Evolutionary conservation across 37 sponge, comb jelly and placozoan genomes (phyloP).

Genomic region (Dysidea cf. avara): DNA sequence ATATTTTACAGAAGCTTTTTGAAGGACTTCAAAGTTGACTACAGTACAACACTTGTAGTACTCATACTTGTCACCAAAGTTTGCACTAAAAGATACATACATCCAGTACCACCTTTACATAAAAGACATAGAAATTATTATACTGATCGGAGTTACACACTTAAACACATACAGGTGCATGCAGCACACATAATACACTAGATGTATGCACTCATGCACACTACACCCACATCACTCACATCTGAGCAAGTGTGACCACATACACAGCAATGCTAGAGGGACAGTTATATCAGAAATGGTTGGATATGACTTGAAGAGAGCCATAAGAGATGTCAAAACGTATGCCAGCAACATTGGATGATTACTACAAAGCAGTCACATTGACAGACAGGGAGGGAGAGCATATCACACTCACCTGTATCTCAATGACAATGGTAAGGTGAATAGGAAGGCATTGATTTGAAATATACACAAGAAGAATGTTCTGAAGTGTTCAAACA

Average conservation of each 20-base stretch:
- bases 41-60: no score
- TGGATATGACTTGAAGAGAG: constrained; percentile 97
- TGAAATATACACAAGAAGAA: constrained; percentile 98
- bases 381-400: neutral
- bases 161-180: no score
- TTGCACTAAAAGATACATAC: no score
- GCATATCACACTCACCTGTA: constrained; percentile 53
- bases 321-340: constrained; percentile 57
- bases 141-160: no score
- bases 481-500: constrained; percentile 91
- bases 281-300: constrained; percentile 80
- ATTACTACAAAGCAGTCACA: constrained; percentile 40
- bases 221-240: no score
- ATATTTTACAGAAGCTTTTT: no score
- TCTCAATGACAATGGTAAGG: constrained; percentile 70
- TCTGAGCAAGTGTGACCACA: constrained; percentile 88
- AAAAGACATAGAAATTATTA: no score
- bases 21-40: no score
- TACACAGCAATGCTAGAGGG: constrained; percentile 84
- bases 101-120: no score
- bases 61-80: no score
- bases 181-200: no score
- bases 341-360: constrained; percentile 83
- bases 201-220: no score
- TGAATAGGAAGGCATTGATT: constrained; percentile 82